Conservation (phyloP, 2,888 invertebrate species). For the Seira musarum region DNA sequence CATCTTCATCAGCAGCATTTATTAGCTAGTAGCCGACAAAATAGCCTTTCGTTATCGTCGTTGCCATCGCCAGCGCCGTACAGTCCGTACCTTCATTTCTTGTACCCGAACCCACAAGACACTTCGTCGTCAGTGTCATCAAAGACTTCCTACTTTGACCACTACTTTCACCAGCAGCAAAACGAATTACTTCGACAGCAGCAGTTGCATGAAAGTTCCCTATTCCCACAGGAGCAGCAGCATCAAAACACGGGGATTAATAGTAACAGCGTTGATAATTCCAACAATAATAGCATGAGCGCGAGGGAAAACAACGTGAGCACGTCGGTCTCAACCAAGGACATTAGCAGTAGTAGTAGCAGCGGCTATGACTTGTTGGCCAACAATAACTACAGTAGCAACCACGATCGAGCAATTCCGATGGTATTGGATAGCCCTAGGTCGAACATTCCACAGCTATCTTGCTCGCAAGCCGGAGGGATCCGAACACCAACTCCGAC, state of each 20-base stretch:
- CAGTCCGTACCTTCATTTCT: slow-evolving; percentile 29
- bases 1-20: slow-evolving; percentile 55
- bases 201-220: slow-evolving; percentile 35
- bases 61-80: slow-evolving; percentile 12
- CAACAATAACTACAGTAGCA: slow-evolving; percentile 9
- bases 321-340: background rate
- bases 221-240: slow-evolving; percentile 18
- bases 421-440: slow-evolving; percentile 53
- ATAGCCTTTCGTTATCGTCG: slow-evolving; percentile 9
- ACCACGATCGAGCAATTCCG: slow-evolving; percentile 48
- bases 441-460: slow-evolving; percentile 62
- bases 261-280: background rate
- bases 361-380: slow-evolving; percentile 39
- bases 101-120: slow-evolving; percentile 25
- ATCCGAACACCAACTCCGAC: slow-evolving; percentile 56
- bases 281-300: slow-evolving; percentile 17
- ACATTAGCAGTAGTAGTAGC: background rate
- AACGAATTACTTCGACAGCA: slow-evolving; percentile 53
- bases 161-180: slow-evolving; percentile 60
- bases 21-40: slow-evolving; percentile 11
- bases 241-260: slow-evolving; percentile 16
- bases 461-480: slow-evolving; percentile 56
- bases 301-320: slow-evolving; percentile 7
- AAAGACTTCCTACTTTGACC: slow-evolving; percentile 48
- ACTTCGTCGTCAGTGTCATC: slow-evolving; percentile 25